These are phyloP conservation scores for Cassiopea andromeda DNA, from an alignment of 30 jellyfish, hydroid and myxozoan genomes.

Conservation along the genomic window DNA sequence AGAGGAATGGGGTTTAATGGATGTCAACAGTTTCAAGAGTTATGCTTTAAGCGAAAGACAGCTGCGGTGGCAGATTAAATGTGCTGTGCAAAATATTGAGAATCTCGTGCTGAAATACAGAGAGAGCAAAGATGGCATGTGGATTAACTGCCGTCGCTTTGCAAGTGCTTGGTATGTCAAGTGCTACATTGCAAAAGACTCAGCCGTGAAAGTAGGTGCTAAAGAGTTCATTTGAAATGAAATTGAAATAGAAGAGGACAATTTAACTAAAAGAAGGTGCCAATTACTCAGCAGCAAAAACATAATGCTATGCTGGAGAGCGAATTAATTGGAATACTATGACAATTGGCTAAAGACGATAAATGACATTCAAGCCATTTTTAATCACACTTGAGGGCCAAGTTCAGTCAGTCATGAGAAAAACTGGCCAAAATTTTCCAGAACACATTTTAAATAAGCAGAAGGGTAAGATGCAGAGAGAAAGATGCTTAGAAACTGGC, in stretches of 20 bases:
- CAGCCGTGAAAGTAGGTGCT: background rate
- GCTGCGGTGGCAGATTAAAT: background rate
- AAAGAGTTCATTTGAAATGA: background rate
- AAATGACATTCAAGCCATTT: too few species aligned
- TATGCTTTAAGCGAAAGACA: background rate
- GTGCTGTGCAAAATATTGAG: background rate
- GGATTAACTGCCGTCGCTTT: background rate
- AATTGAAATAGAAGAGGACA: background rate
- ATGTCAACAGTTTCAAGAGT: background rate
- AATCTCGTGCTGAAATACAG: background rate
- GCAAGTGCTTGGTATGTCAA: background rate
- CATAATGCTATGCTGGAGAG: constrained; percentile 14
- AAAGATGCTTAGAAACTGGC: background rate
- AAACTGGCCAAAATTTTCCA: background rate
- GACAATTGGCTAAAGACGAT: background rate
- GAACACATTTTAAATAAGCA: background rate
- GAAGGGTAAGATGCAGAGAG: constrained; percentile 12
- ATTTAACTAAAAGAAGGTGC: background rate
- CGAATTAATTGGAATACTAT: background rate
- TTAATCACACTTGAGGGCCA: constrained; percentile 10
- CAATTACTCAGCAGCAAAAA: background rate
- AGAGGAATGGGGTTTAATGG: background rate
- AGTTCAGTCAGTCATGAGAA: background rate
- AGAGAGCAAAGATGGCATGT: background rate
- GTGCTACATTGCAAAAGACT: background rate